Evolutionary conservation across 1,140 invertebrate genomes (phyloP), one percentile per base, ranked within the genome.

Genomic region (Eriocheir sinensis): DNA sequence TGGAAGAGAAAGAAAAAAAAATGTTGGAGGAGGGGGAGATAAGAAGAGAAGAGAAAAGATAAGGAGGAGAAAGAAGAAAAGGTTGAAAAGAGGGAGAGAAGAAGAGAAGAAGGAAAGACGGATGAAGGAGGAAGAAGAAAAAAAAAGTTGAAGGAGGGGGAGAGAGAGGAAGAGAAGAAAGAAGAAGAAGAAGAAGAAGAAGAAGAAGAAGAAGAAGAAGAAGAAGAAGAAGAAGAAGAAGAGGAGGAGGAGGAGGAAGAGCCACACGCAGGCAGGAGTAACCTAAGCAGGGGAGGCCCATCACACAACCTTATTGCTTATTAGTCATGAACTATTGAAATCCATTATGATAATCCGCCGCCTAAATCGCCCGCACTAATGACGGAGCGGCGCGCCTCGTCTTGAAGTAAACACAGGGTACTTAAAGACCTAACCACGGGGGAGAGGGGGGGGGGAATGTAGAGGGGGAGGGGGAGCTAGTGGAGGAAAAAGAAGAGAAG

Each of bases 261-360:
- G 12, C 21, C 21, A 12, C 60, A 72, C 60, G 60, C 60, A 72
- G 60, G 60, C 60, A 72, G 60, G 21, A 72, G 60, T 21, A 72
- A 72, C 60, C 60, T 72, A 72, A 72, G 60, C 60, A 72, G 60
- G 27, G 60, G 60, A 72, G 60, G 60, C 60, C 27, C 60, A 72
- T 72, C 60, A 72, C 60, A 72, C 60, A 72, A 72, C 60, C 60
- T 72, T 72, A 72, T 72, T 72, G 60, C 60, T 72, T 72, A 72
- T 72, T 72, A 72, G 21, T 72, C 60, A 72, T 72, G 60, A 72
- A 72, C 60, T 72, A 72, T 72, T 72, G 60, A 72, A 72, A 72
- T 72, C 60, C 60, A 72, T 72, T 72, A 72, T 72, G 60, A 72
- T 72, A 72, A 72, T 72, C 60, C 60, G 60, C 60, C 12, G 21